These are phyloP conservation scores for Drosophila ercepeae DNA, from an alignment of 1,140 invertebrate species.

Conservation along the genomic window DNA sequence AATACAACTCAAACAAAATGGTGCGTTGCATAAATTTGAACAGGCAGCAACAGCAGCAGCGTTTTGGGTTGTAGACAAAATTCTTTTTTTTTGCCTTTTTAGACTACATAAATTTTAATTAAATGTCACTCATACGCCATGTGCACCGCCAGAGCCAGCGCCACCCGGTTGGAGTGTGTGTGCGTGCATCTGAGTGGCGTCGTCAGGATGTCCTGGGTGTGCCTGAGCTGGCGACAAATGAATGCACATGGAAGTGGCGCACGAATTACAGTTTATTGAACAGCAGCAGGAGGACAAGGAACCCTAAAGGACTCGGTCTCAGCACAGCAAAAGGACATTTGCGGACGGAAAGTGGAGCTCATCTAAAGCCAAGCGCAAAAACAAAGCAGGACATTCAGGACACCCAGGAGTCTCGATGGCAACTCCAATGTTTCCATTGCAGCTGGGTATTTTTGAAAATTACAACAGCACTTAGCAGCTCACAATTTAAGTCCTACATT, in stretches of 20 bases:
- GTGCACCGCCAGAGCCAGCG: conserved; percentile 64
- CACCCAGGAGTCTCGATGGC: conserved; percentile 14
- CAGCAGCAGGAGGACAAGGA: conserved; percentile 33
- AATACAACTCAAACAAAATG: conserved; percentile 81
- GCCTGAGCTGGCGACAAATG: conserved; percentile 61
- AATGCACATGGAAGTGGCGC: conserved; percentile 71
- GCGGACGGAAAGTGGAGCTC: conserved; percentile 1
- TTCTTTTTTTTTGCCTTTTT: conserved; percentile 73
- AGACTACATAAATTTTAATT: conserved; percentile 81
- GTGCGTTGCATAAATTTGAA: conserved; percentile 75
- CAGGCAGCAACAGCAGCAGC: conserved; percentile 35
- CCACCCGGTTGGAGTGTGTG: conserved; percentile 16
- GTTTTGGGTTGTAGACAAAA: conserved; percentile 41
- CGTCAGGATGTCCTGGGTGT: conserved; percentile 1
- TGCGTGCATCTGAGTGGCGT: conserved; percentile 41
- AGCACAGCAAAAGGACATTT: conserved; percentile 3
- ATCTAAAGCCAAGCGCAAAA: conserved; percentile 5
- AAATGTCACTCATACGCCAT: conserved; percentile 81
- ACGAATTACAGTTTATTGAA: conserved; percentile 81
- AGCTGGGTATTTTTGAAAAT: conserved; percentile 21
- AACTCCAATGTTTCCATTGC: neutral
- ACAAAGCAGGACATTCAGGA: conserved; percentile 10
- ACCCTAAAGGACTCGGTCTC: conserved; percentile 5
- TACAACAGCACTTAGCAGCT: conserved; percentile 9
- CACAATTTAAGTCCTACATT: neutral